Base-by-base conservation (phyloP, 2,113 vertebrate species). In the Galeopterus variegatus region DNA sequence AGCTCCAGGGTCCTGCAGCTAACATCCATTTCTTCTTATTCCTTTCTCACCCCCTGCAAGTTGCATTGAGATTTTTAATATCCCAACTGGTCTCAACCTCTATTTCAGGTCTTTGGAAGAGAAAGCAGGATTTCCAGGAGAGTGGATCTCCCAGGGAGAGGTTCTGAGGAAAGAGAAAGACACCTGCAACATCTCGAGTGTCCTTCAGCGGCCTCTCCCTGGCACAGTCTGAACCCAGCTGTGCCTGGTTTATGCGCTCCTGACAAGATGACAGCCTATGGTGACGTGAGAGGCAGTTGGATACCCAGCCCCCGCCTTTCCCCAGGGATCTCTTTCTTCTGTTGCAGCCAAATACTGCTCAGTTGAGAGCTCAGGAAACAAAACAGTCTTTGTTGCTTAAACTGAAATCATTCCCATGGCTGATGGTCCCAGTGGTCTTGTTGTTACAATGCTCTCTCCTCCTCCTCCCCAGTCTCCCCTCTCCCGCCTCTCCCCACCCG, bases 361-460 rank as follows among this genome's bases (percentile, higher is more conserved):
- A 90, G 72, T 86, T 90, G 94, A 88, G 95, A 95, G 90, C 93
- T 95, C 56, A 28, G 88, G 75, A 95, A 95, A 96, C 90, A 97
- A 96, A 96, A 95, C 67, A 83, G 65, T 52, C 88, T 96, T 97
- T 97, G 90, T 96, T 94, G 95, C 96, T 96, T 97, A 81, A 97
- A 75, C 94, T 88, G 94, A 96, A 97, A 90, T 92, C 96, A 94
- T 95, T 86, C 85, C 92, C 97, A 73, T 60, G 70, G 72, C 95
- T 73, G 95, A 87, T n/a, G 69, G 87, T 97, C 95, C 95, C 96
- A 24, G 93, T 33, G 92, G 94, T 92, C 95, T 95, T 92, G 62
- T 80, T 94, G 93, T 83, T 82, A 84, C 90, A 93, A 60, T 80
- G 10, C 65, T 94, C 41, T 82, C 58, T 90, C 62, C 87, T n/a